Base-by-base conservation (phyloP, 2,888 invertebrate genomes). In the Seira ritae region DNA sequence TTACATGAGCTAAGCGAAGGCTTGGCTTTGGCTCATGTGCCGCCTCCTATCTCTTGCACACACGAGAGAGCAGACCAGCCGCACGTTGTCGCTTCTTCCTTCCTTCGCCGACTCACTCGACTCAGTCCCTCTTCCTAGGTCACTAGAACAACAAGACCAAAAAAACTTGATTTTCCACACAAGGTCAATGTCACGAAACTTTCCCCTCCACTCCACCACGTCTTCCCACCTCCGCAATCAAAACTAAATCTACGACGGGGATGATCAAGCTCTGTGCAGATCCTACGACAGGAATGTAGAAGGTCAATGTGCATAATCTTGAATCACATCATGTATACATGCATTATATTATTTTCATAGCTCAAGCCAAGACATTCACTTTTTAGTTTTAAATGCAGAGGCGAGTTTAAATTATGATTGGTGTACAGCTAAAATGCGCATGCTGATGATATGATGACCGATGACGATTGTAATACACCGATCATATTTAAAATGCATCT, bases 121-220 rank as follows among this genome's bases (percentile, higher is more conserved):
- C 62, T 69, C 62, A 65, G 37, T 76, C 74, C 37, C 70, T 70
- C 82, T 79, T 84, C 80, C 82, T 87, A 75, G 88, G 88, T 88
- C 87, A 88, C 87, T 88, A 88, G 87, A 88, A 88, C 87, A 87
- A 84, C 79, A 75, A 88, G 87, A 87, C 83, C 84, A 87, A 84
- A 88, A 84, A 88, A 87, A 87, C 87, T 87, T 84, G 87, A 87
- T 81, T 84, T 87, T 87, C 87, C 62, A 81, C 75, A 84, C 77
- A 86, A 85, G 88, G 88, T 88, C 87, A 88, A 88, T 88, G 87
- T 88, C 88, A 87, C 85, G 66, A 80, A 31, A 77, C 87, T 86
- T 87, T 88, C 88, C 84, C 86, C 79, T 83, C 80, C 67, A 66
- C 74, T 79, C 75, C 73, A 31, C 62, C 77, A 42, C 19, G 46